Conservation (phyloP, 2,113 vertebrate species). For the Elaphurus davidianus region DNA sequence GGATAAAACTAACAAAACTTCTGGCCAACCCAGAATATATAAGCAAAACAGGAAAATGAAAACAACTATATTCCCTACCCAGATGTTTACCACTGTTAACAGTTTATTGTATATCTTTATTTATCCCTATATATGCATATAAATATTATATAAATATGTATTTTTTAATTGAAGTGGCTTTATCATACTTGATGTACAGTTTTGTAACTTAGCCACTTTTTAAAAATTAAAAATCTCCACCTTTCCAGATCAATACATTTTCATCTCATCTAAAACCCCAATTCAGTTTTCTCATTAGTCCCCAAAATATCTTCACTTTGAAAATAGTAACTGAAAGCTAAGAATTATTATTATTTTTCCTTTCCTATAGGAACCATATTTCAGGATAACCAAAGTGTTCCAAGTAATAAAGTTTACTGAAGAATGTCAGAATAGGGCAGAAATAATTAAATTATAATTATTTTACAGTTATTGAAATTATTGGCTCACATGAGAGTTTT, state of each 20-base stretch:
- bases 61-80: not conserved
- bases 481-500: not conserved
- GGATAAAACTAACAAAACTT: not conserved
- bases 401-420: not conserved
- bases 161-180: not conserved
- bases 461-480: constrained; percentile 32
- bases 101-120: not conserved
- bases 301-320: not conserved
- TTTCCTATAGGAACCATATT: not conserved
- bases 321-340: constrained; percentile 10
- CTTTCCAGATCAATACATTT: not conserved
- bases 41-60: not conserved
- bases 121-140: not conserved
- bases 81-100: not conserved
- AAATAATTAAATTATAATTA: constrained; percentile 2
- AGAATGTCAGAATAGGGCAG: not conserved
- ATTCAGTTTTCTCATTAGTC: not conserved
- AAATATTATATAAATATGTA: not conserved
- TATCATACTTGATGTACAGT: not conserved
- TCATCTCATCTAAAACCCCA: not conserved
- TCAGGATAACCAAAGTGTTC: not conserved
- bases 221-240: not conserved
- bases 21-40: not conserved
- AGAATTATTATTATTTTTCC: not conserved
- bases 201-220: not conserved